These are phyloP conservation scores for Megalonaias nervosa DNA, from an alignment of 1,140 invertebrate species.

Conservation along the genomic window DNA sequence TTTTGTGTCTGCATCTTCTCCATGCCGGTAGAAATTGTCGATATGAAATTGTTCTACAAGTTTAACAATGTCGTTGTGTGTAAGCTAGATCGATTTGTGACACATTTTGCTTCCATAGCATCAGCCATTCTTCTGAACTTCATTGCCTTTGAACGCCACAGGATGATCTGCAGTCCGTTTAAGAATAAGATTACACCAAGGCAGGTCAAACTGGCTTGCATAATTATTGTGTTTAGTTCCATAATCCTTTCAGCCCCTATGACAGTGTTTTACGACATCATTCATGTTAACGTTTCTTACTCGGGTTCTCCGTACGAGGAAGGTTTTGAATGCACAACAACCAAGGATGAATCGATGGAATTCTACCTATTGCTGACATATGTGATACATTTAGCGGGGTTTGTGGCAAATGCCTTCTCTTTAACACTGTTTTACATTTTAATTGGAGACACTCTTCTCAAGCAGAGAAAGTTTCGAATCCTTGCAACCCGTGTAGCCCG, in stretches of 20 bases:
- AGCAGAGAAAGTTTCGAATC: constrained; percentile 31
- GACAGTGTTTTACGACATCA: constrained; percentile 18
- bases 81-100: constrained; percentile 41
- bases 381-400: constrained; percentile 16
- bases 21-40: constrained; percentile 52
- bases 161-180: constrained; percentile 44
- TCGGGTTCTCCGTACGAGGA: neutral
- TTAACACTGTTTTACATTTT: constrained; percentile 19
- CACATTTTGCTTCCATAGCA: constrained; percentile 35
- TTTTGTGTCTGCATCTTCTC: constrained; percentile 32
- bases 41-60: constrained; percentile 43
- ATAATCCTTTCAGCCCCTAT: constrained; percentile 18
- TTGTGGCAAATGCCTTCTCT: constrained; percentile 9
- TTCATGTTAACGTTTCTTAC: constrained; percentile 1
- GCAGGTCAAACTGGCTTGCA: constrained; percentile 20
- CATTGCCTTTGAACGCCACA: constrained; percentile 47
- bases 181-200: constrained; percentile 34
- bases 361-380: constrained; percentile 8
- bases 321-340: constrained; percentile 26
- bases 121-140: constrained; percentile 42
- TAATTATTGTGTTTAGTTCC: neutral
- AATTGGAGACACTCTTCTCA: constrained; percentile 16
- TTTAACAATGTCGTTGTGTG: constrained; percentile 44
- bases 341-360: constrained; percentile 1
- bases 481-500: constrained; percentile 1